A percentile compares a stretch with the other conserved stretches of the same genome.
Conservation (phyloP, 2,797 vertebrate genomes). For the Danionella dracula region DNA sequence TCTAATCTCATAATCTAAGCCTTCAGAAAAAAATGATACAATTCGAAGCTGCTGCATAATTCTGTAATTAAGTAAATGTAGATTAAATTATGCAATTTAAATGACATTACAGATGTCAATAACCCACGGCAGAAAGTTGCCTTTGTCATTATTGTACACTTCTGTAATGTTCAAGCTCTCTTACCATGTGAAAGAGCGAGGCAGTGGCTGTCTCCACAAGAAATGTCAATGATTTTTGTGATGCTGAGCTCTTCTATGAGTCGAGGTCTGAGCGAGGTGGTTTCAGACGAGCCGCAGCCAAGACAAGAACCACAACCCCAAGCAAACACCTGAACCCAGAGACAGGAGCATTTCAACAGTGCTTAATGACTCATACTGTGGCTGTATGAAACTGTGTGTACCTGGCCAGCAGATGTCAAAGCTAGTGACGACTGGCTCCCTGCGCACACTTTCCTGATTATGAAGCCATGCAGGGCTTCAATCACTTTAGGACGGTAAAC, state of each 20-base stretch:
- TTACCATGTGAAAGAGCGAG: constrained; percentile 76
- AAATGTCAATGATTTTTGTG: constrained; percentile 77
- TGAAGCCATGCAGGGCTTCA: constrained; percentile 75
- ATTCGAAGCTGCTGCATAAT: no score
- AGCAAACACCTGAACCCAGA: constrained; percentile 65
- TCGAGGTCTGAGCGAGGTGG: constrained; percentile 72
- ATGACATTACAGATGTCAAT: no score
- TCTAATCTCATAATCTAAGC: no score
- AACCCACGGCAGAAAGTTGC: no score
- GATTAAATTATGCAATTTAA: no score
- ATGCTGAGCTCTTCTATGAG: constrained; percentile 74
- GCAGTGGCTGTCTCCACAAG: constrained; percentile 79
- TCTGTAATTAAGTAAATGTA: no score
- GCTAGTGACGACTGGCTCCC: constrained; percentile 79
- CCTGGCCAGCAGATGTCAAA: constrained; percentile 78
- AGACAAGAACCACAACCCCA: constrained; percentile 81
- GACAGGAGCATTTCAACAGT: not conserved
- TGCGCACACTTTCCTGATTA: constrained; percentile 78
- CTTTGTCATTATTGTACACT: no score
- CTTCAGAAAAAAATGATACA: no score
- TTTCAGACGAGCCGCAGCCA: constrained; percentile 76
- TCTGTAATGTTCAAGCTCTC: no score
- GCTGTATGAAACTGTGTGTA: constrained; percentile 37
- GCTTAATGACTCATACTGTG: not conserved
- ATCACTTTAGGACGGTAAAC: constrained; percentile 79